phyloP scores from a whole-genome alignment of 2,797 vertebrate genomes.

The Phoebastria nigripes region DNA sequence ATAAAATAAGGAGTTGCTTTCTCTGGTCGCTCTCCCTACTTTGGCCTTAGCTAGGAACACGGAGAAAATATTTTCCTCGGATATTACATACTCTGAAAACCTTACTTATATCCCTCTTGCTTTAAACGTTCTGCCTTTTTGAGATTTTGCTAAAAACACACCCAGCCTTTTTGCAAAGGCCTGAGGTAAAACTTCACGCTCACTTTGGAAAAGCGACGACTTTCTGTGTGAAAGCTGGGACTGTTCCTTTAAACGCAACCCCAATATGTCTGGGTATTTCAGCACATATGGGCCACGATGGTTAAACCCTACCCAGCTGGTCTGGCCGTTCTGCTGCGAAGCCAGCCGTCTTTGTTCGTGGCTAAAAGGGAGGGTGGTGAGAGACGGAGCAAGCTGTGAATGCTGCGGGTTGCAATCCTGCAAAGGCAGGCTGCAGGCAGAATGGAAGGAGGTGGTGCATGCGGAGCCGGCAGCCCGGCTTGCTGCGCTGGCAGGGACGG shows the following conservation, averaged over 20 bases:
- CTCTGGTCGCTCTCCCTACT: neutral
- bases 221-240: neutral
- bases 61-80: neutral
- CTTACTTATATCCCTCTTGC: neutral
- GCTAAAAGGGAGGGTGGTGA: conserved; percentile 59
- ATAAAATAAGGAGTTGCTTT: neutral
- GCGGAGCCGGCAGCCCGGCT: neutral
- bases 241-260: conserved; percentile 53
- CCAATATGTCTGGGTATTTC: conserved; percentile 69
- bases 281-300: conserved; percentile 65
- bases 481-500: neutral
- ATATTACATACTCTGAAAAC: neutral
- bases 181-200: neutral
- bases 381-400: conserved; percentile 62
- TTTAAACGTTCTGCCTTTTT: neutral
- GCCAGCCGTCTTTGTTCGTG: conserved; percentile 54
- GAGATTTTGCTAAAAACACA: neutral
- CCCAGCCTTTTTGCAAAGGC: neutral
- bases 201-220: neutral
- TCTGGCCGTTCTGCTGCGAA: conserved; percentile 46
- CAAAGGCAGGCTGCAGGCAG: neutral
- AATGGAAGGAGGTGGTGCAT: neutral
- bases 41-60: neutral
- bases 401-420: conserved; percentile 43
- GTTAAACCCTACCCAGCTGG: conserved; percentile 57